Evolutionary conservation across 2,113 vertebrate species (phyloP).

Genomic region (Tragelaphus scriptus): DNA sequence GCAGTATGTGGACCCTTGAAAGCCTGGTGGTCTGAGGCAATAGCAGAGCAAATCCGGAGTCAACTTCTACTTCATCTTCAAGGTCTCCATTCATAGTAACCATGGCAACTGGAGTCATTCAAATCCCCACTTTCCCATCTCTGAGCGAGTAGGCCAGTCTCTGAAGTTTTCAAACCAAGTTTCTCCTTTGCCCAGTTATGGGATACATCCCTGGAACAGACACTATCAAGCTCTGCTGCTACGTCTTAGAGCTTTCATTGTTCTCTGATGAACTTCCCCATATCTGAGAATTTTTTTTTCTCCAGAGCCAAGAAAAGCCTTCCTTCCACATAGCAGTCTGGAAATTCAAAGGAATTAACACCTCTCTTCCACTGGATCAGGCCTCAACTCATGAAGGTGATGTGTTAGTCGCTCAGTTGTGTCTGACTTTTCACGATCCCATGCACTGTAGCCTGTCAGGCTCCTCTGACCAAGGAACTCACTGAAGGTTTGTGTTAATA

Average conservation of each 20-base stretch:
- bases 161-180: background rate
- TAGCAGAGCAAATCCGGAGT: background rate
- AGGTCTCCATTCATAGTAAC: background rate
- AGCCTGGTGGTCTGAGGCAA: background rate
- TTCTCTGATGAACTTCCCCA: background rate
- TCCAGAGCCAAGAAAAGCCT: background rate
- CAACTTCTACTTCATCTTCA: background rate
- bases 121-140: background rate
- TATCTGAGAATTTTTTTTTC: background rate
- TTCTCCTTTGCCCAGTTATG: background rate
- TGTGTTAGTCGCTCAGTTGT: background rate
- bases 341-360: background rate
- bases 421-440: background rate
- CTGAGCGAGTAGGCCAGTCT: background rate
- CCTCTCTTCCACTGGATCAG: background rate
- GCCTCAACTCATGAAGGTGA: background rate
- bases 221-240: rapidly evolving
- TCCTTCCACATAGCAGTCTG: background rate
- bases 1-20: background rate
- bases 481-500: background rate
- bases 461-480: background rate
- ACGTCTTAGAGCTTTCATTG: background rate
- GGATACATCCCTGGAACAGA: background rate
- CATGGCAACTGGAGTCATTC: background rate
- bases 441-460: background rate